Evolutionary conservation across 1,140 invertebrate genomes (phyloP).

Genomic region (Lucilia cuprina): DNA sequence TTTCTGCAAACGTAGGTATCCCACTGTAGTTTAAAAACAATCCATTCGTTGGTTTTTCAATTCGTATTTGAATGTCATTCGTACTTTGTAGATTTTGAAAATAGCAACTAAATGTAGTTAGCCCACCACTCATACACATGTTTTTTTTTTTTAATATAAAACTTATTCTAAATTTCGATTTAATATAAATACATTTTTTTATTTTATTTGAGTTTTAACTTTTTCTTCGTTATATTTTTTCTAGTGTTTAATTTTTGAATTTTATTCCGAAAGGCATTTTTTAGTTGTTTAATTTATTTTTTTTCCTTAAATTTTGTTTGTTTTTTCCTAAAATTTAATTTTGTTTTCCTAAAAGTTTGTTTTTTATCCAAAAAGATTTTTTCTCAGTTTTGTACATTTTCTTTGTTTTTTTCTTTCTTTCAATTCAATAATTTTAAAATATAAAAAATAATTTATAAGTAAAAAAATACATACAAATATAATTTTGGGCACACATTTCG

Average conservation of each 20-base stretch:
- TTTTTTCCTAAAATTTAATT: constrained; percentile 55
- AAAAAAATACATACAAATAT: neutral
- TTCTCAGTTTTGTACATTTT: constrained; percentile 34
- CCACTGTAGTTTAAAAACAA: too few relatives aligned
- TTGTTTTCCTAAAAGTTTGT: constrained; percentile 49
- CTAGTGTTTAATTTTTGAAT: constrained; percentile 47
- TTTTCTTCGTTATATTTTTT: constrained; percentile 34
- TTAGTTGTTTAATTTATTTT: constrained; percentile 44
- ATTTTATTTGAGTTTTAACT: constrained; percentile 35
- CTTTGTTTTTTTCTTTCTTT: neutral
- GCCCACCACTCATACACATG: neutral
- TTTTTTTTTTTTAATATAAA: constrained; percentile 10
- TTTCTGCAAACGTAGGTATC: too few relatives aligned
- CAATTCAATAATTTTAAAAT: neutral
- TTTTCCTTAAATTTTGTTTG: constrained; percentile 41
- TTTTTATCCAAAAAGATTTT: constrained; percentile 45
- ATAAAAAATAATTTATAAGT: constrained; percentile 9
- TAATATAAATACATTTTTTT: constrained; percentile 22
- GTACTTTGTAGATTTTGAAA: neutral
- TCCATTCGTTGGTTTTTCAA: too few relatives aligned
- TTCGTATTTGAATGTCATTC: too few relatives aligned
- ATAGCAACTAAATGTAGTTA: neutral
- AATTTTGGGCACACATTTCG: constrained; percentile 36
- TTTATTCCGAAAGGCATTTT: constrained; percentile 62
- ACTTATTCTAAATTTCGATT: constrained; percentile 1